Evolutionary conservation across 30 jellyfish, hydroid and myxozoan genomes (phyloP).

Genomic region (Aurelia aurita): DNA sequence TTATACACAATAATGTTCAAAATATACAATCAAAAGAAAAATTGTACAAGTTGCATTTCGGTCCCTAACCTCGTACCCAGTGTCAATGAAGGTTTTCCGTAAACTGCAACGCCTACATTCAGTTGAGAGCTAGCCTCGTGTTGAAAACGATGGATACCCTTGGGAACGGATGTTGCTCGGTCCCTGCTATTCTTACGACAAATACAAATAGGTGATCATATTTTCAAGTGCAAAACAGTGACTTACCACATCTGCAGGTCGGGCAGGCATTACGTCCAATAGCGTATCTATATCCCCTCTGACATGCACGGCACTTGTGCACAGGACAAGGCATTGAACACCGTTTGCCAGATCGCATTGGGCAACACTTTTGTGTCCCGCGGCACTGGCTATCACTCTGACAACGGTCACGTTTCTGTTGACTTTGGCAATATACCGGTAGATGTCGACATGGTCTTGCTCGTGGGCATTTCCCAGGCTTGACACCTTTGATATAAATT

Average conservation of each 20-base stretch:
- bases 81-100: too few species aligned
- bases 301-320: constrained; percentile 33
- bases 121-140: too few species aligned
- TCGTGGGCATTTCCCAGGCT: constrained; percentile 30
- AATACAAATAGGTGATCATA: neutral
- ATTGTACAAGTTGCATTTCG: too few species aligned
- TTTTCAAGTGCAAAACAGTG: neutral
- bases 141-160: too few species aligned
- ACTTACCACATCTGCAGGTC: constrained; percentile 30
- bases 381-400: constrained; percentile 9
- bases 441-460: neutral
- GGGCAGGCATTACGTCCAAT: neutral
- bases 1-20: too few species aligned
- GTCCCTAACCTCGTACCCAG: too few species aligned
- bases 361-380: constrained; percentile 25
- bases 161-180: too few species aligned
- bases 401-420: constrained; percentile 12
- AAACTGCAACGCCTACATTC: too few species aligned
- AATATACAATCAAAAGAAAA: too few species aligned
- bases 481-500: neutral
- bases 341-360: constrained; percentile 1
- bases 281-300: constrained; percentile 11
- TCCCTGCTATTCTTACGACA: too few species aligned
- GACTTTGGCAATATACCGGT: neutral
- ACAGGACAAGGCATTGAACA: constrained; percentile 23